Conservation (phyloP, 2,113 vertebrate species). For the Platycercus adscitus region DNA sequence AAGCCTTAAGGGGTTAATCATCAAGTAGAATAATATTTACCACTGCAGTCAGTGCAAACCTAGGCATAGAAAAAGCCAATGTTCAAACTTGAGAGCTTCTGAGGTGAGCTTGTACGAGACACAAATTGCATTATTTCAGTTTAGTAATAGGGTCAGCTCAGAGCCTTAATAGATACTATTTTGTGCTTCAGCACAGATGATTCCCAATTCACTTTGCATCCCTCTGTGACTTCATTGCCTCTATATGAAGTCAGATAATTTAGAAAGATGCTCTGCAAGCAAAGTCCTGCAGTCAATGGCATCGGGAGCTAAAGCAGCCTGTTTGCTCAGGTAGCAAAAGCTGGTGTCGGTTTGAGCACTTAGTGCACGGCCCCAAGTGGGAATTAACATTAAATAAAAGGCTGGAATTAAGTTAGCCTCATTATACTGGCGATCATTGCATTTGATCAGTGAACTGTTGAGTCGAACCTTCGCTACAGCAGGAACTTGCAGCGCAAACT, state of each 20-base stretch:
- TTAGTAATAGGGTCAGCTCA: neutral
- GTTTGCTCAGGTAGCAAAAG: neutral
- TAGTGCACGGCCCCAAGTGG: neutral
- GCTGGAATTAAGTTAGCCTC: neutral
- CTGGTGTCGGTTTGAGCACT: neutral
- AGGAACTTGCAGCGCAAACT: neutral
- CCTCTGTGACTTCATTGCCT: neutral
- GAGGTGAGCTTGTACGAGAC: neutral
- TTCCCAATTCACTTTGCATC: neutral
- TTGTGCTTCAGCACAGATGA: neutral
- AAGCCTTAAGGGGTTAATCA: neutral
- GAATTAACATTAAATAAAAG: neutral
- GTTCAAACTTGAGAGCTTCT: neutral
- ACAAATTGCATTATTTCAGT: neutral
- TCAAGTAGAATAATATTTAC: neutral
- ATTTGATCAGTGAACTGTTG: neutral
- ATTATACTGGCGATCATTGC: accelerated
- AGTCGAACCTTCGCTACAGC: neutral
- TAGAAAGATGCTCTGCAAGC: neutral
- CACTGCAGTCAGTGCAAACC: neutral
- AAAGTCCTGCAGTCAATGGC: neutral
- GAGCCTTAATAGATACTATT: neutral
- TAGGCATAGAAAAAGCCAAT: neutral
- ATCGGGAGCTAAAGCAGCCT: neutral
- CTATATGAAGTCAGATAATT: neutral